Conservation (phyloP, 1,140 invertebrate genomes). For the Eubasilissa regina region DNA sequence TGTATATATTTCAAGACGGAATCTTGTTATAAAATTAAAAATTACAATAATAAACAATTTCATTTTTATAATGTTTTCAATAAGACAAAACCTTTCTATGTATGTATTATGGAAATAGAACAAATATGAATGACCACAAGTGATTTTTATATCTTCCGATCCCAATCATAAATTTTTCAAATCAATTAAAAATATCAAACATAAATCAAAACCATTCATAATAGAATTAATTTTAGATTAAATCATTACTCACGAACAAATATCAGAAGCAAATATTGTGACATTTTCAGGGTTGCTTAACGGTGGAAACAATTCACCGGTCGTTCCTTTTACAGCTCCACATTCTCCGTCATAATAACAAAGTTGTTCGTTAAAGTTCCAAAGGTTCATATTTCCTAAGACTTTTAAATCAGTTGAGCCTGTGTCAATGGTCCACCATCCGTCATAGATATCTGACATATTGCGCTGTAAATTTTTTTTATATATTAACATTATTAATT, state of each 20-base stretch:
- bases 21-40: no score
- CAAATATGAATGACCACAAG: no score
- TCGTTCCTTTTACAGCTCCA: conserved; percentile 78
- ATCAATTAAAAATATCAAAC: no score
- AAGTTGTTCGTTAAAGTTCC: conserved; percentile 77
- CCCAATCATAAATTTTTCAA: no score
- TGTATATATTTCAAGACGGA: no score
- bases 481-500: no score
- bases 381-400: conserved; percentile 78
- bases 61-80: no score
- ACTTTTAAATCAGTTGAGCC: conserved; percentile 76
- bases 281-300: conserved; percentile 72
- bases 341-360: conserved; percentile 76
- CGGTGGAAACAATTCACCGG: conserved; percentile 86
- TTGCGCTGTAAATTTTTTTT: conserved; percentile 75
- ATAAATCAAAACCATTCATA: no score
- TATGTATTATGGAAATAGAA: no score
- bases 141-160: no score
- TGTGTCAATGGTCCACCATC: conserved; percentile 82
- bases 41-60: no score
- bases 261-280: conserved; percentile 79
- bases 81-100: no score
- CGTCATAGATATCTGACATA: conserved; percentile 79
- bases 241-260: conserved; percentile 74
- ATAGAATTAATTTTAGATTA: not conserved